Base-by-base conservation (phyloP, 2,888 invertebrate genomes). In the Syrista parreyssii region DNA sequence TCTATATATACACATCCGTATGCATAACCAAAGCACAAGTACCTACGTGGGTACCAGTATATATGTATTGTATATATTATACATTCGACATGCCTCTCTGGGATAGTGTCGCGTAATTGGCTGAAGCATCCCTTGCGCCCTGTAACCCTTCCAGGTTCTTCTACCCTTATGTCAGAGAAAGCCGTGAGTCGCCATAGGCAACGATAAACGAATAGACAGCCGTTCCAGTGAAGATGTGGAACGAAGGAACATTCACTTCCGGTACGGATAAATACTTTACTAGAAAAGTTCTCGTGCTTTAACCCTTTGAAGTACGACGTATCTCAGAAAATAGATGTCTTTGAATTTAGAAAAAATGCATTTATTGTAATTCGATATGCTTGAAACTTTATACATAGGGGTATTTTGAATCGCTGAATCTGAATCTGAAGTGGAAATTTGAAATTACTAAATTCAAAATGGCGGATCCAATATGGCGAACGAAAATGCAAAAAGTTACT, bases 41-140 rank as follows among this genome's bases (percentile, higher is more conserved):
- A 73, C 75, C 75, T 73, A 76, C 71, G 76, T 75, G 75, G 74
- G 77, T 40, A 80, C 68, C 78, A 68, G 81, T 79, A 82, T 32
- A 23, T 36, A 15, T 77, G n/a, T 79, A 35, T 72, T 34, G 12
- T 4, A 40, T 40, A 68, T n/a, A 15, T 35, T 68, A 73, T 40
- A 68, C 12, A 73, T 30, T 35, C 68, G 68, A 40, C 12, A 76
- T 31, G 74, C 40, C 74, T 40, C 12, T 3, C 31, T 33, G 71
- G 31, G 71, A 71, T 76, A 73, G 71, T 75, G 79, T 76, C 75
- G 75, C 79, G 74, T 81, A 81, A 79, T 81, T 79, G 78, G 79
- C 78, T 75, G 69, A 76, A 33, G 31, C 31, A 31, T 32, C 31
- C 71, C 71, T 33, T 33, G 23, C 71, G 9, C 55, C 55, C 55